Evolutionary conservation across 1,140 invertebrate species (phyloP).

Genomic region (Drosophila ogumai): DNA sequence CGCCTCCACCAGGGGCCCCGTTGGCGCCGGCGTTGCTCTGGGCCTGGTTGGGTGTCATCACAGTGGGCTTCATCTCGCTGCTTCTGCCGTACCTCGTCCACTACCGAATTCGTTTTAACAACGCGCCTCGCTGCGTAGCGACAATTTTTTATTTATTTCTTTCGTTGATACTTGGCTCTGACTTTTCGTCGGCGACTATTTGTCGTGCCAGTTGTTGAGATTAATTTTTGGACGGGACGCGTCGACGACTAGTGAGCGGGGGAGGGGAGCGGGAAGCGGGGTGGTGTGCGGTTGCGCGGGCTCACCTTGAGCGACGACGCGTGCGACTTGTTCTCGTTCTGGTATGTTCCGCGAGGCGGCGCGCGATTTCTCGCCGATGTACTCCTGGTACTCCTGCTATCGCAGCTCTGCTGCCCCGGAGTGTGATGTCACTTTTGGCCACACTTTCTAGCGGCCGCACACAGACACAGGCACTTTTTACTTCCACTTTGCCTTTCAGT

Average conservation of each 20-base stretch:
- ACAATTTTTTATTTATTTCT: conserved; percentile 61
- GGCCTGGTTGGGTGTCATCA: conserved; percentile 71
- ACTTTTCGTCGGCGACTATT: conserved; percentile 41
- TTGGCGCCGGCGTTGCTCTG: conserved; percentile 34
- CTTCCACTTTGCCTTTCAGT: conserved; percentile 56
- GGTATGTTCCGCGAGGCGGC: conserved; percentile 57
- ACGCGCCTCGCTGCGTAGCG: conserved; percentile 41
- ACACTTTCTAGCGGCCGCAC: conserved; percentile 63
- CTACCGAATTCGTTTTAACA: conserved; percentile 29
- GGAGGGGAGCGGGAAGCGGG: neutral
- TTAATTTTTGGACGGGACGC: conserved; percentile 39
- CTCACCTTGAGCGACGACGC: conserved; percentile 67
- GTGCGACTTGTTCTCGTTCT: conserved; percentile 55
- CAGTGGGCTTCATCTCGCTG: conserved; percentile 77
- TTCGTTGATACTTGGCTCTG: conserved; percentile 26
- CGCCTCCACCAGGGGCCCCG: conserved; percentile 16
- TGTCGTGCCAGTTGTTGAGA: conserved; percentile 39
- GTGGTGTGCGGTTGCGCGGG: conserved; percentile 18
- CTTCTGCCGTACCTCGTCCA: conserved; percentile 33
- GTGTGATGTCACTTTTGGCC: conserved; percentile 78
- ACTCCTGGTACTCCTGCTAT: conserved; percentile 6
- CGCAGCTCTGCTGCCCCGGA: conserved; percentile 22
- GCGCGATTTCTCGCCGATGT: conserved; percentile 5
- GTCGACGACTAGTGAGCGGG: neutral
- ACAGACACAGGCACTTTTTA: conserved; percentile 52